Evolutionary conservation across 2,113 vertebrate species (phyloP), one percentile per base, ranked within the genome.

Genomic region (Albula goreensis): DNA sequence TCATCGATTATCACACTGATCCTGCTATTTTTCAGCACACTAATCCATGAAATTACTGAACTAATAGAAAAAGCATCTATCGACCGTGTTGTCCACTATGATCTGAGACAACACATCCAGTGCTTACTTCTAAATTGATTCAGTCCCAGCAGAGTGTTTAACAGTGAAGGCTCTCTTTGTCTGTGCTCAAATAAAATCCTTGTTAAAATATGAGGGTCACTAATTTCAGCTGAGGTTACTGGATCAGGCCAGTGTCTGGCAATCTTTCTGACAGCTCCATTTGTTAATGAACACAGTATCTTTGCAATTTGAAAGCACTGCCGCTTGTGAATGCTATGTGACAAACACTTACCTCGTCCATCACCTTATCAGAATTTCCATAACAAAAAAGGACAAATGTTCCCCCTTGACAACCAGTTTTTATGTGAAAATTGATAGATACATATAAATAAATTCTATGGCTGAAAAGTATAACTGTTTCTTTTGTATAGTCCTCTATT

Each of bases 41-140:
- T 88, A 90, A 90, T 88, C 83, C 90, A 87, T 91, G 89, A 89
- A 93, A 92, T 12, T 83, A 90, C 84, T 50, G 74, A 60, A 86
- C 86, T 48, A 86, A 53, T 84, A 86, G 82, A 83, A 22, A 82
- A 79, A 49, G 48, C 52, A 89, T 91, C 87, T 79, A 90, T 91
- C 90, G 89, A 82, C 57, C 15, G 88, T 87, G 90, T 90, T 88
- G 88, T 83, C 86, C 70, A 70, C n/a, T 78, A 3, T 56, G 50
- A 66, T 78, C 13, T 15, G 63, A 31, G 52, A 60, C 57, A 83
- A 66, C 17, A 31, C 66, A 57, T n/a, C 70, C 41, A 4, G 51
- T 60, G 80, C 50, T 82, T 78, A 77, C 77, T 86, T 57, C 66
- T 50, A 86, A 78, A 86, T 78, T 78, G 80, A 86, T 86, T 86